A percentile compares a stretch with the other conserved stretches of the same genome.
phyloP scores from a whole-genome alignment of 2,888 invertebrate species.

The Notocelia uddmanniana region DNA sequence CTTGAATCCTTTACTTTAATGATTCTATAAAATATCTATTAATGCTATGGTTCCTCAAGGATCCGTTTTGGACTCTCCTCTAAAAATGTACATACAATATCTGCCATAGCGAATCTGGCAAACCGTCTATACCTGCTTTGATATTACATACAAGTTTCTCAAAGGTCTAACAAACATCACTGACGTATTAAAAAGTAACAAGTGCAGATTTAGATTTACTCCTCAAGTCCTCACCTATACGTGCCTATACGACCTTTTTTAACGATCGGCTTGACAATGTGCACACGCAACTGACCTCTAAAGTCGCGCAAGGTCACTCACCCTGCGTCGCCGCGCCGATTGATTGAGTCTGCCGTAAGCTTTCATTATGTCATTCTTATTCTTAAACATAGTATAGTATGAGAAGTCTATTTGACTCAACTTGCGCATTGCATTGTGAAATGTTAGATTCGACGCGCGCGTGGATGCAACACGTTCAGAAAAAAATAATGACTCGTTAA shows the following conservation, averaged over 20 bases:
- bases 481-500: too few relatives aligned
- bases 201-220: background rate
- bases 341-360: slow-evolving; percentile 39
- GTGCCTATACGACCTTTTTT: background rate
- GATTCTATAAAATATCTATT: background rate
- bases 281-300: slow-evolving; percentile 43
- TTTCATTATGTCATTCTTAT: slow-evolving; percentile 44
- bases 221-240: too few relatives aligned
- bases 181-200: background rate
- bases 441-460: too few relatives aligned
- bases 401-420: background rate
- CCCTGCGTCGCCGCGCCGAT: slow-evolving; percentile 38
- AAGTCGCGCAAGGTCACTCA: slow-evolving; percentile 50
- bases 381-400: background rate
- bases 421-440: too few relatives aligned
- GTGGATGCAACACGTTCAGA: too few relatives aligned
- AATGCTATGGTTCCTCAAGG: background rate
- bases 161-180: too few relatives aligned
- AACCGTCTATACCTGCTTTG: too few relatives aligned
- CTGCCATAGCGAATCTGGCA: too few relatives aligned
- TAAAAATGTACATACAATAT: too few relatives aligned
- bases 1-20: background rate
- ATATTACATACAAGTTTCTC: too few relatives aligned
- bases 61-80: background rate
- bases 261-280: slow-evolving; percentile 4